Conservation (phyloP, 1,140 invertebrate genomes). For the Latrodectus geometricus region DNA sequence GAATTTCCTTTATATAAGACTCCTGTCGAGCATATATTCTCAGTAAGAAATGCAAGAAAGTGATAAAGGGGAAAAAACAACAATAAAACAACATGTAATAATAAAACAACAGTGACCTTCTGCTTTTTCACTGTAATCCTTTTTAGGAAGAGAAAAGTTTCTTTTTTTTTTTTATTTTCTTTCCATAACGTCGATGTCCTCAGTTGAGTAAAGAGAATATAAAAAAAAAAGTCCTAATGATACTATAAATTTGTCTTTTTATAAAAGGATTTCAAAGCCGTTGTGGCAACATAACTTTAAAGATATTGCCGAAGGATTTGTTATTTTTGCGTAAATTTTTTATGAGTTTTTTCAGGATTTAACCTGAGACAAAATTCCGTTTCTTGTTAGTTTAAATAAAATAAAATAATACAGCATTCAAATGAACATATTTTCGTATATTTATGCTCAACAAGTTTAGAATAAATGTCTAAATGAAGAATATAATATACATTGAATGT, state of each 20-base stretch:
- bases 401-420: too few relatives aligned
- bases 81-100: not conserved
- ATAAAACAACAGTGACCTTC: not conserved
- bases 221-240: conserved; percentile 14
- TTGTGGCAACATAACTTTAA: conserved; percentile 51
- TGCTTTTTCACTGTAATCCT: conserved; percentile 14
- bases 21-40: not conserved
- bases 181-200: not conserved
- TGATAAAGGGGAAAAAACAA: not conserved
- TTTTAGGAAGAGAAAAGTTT: conserved; percentile 14
- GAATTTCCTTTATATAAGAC: not conserved
- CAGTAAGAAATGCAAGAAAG: not conserved
- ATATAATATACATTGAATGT: too few relatives aligned
- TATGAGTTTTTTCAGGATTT: too few relatives aligned
- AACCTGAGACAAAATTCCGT: too few relatives aligned
- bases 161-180: not conserved
- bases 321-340: too few relatives aligned
- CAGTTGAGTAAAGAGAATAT: conserved; percentile 31
- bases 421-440: too few relatives aligned
- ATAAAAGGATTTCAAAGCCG: conserved; percentile 49
- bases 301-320: not conserved
- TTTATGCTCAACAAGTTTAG: too few relatives aligned
- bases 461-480: too few relatives aligned
- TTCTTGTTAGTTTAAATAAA: too few relatives aligned
- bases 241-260: conserved; percentile 46